Evolutionary conservation across 35 echinoderm and acorn worm genomes (phyloP).

Genomic region (Heliocidaris erythrogramma): DNA sequence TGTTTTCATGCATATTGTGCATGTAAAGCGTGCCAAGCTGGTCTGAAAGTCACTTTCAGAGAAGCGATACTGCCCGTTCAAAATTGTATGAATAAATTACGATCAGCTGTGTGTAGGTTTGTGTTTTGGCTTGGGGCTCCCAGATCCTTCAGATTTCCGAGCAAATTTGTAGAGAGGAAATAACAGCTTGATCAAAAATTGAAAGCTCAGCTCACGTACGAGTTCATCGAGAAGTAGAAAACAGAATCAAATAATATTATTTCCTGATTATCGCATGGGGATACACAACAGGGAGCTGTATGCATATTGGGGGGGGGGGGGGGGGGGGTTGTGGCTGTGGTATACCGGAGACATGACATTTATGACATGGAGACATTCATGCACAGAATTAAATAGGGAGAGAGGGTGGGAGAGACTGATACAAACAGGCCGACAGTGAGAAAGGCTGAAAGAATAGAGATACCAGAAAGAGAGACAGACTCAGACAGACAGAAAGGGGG

Average conservation of each 20-base stretch:
- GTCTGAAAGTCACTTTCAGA: not conserved
- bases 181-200: not conserved
- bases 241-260: not conserved
- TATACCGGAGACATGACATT: no score
- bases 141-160: not conserved
- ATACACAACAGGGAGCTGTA: not conserved
- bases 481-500: no score
- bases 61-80: not conserved
- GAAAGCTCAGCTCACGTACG: not conserved
- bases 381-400: not conserved
- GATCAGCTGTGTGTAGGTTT: not conserved
- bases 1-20: not conserved
- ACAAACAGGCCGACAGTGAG: not conserved
- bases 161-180: not conserved
- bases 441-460: not conserved
- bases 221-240: not conserved
- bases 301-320: not conserved
- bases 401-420: not conserved
- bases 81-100: not conserved
- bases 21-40: not conserved
- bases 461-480: not conserved
- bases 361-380: not conserved
- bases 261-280: not conserved
- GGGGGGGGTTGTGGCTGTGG: no score
- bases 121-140: not conserved